Evolutionary conservation across 1,140 invertebrate species (phyloP), one percentile per base, ranked within the genome.

Genomic region (Drosophila sucinea): DNA sequence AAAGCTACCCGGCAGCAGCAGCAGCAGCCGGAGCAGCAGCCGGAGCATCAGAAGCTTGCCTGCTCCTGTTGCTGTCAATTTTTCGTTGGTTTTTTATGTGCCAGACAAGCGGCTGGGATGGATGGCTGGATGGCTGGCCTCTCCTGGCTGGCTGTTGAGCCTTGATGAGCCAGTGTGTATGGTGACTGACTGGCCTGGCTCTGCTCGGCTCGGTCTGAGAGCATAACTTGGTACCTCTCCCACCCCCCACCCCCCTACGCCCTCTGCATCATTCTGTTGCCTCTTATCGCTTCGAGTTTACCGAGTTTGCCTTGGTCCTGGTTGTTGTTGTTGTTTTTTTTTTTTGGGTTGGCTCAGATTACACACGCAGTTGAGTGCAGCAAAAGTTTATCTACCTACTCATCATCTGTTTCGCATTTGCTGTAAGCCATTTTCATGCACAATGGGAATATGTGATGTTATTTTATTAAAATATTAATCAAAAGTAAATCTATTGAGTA

Each of bases 21-120:
- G 63, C 70, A 41, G 41, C 62, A 70, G 68, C 40, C n/a, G 40
- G 32, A 60, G 30, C 77, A 76, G 33, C 73, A 60, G 51, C 58
- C 11, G 10, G 38, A 64, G 35, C 78, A 72, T 27, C 73, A 60
- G 51, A 38, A 41, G 63, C 69, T 27, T 17, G 17, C 23, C 68
- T 65, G 72, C 82, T 87, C 84, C 79, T 87, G 84, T 87, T 87
- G 84, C 76, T 78, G 76, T 78, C 75, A 78, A 77, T 78, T 77
- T 72, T 57, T 63, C 68, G 67, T 75, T 89, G 77, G 65, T 70
- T 79, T 63, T 72, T 70, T 76, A 77, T 70, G 67, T 81, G 81
- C 66, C 81, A 84, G 78, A 86, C 79, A 58, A 62, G 66, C 83
- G 66, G 73, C 67, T 68, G 60, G 69, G 10, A 4, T n/a, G 35